Evolutionary conservation across 2,888 invertebrate genomes (phyloP).

Genomic region (Mythimna vitellina): DNA sequence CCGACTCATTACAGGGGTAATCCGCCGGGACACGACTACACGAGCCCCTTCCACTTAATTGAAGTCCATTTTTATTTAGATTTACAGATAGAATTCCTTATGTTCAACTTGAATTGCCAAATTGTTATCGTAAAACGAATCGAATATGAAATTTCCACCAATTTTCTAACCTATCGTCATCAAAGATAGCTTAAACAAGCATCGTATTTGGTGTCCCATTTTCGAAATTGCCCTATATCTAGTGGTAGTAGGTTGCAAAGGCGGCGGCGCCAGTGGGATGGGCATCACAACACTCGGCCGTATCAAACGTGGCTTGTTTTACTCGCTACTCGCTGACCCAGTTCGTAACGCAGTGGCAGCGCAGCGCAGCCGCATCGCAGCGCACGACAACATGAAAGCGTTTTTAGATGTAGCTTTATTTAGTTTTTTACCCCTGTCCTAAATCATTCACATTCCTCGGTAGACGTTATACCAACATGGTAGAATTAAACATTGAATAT

Average conservation of each 20-base stretch:
- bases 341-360: conserved; percentile 71
- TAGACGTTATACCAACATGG: conserved; percentile 10
- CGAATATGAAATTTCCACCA: not conserved
- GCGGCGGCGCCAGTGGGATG: conserved; percentile 68
- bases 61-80: not conserved
- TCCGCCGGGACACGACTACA: conserved; percentile 31
- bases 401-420: conserved; percentile 50
- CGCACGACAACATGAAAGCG: conserved; percentile 45
- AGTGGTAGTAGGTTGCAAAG: conserved; percentile 43
- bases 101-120: not conserved
- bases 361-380: conserved; percentile 50
- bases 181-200: conserved; percentile 15
- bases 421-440: conserved; percentile 35
- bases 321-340: conserved; percentile 77
- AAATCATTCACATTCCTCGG: conserved; percentile 47
- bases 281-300: conserved; percentile 59
- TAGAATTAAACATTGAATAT: conserved; percentile 14
- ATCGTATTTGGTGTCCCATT: conserved; percentile 36
- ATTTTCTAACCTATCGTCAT: not conserved
- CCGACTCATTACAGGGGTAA: conserved; percentile 49
- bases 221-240: conserved; percentile 18
- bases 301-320: conserved; percentile 66
- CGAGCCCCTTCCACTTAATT: conserved; percentile 18
- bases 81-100: not conserved
- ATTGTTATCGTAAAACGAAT: not conserved